These are phyloP conservation scores for Channallabes apus DNA, from an alignment of 2,797 vertebrate species.

Conservation along the genomic window DNA sequence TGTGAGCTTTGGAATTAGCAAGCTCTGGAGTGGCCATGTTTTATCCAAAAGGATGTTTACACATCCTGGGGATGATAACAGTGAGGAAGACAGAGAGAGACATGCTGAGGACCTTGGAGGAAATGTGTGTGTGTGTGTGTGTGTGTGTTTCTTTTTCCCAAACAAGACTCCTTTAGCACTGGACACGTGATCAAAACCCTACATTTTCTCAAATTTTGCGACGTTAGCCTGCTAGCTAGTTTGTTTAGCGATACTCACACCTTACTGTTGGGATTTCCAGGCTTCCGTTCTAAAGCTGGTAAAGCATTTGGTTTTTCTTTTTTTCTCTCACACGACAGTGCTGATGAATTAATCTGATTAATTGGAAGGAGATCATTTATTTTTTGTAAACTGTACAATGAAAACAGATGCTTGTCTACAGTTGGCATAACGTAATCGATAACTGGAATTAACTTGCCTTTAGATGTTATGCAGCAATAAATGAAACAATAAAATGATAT, in stretches of 20 bases:
- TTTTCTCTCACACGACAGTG: too few species aligned
- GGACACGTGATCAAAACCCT: background rate
- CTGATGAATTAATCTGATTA: too few species aligned
- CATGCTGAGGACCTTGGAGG: background rate
- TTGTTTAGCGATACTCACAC: background rate
- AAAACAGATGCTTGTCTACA: background rate
- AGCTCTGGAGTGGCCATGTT: background rate
- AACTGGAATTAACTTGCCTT: background rate
- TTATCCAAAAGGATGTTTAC: constrained; percentile 44
- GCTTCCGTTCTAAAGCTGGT: too few species aligned
- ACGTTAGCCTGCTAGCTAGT: background rate
- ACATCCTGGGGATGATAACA: constrained; percentile 22
- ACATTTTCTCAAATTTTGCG: background rate
- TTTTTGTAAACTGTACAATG: too few species aligned
- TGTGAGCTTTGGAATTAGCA: constrained; percentile 8
- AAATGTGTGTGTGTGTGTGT: constrained; percentile 5
- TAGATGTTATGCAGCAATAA: background rate
- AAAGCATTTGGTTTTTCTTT: too few species aligned
- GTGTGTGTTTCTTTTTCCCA: background rate
- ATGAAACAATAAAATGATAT: background rate
- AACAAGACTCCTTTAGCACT: background rate
- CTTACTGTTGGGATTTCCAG: too few species aligned
- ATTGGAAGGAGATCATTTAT: too few species aligned
- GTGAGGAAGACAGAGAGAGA: constrained; percentile 3
- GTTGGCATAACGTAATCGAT: background rate